Conservation (phyloP, 2,113 vertebrate genomes). For the Vimba vimba region DNA sequence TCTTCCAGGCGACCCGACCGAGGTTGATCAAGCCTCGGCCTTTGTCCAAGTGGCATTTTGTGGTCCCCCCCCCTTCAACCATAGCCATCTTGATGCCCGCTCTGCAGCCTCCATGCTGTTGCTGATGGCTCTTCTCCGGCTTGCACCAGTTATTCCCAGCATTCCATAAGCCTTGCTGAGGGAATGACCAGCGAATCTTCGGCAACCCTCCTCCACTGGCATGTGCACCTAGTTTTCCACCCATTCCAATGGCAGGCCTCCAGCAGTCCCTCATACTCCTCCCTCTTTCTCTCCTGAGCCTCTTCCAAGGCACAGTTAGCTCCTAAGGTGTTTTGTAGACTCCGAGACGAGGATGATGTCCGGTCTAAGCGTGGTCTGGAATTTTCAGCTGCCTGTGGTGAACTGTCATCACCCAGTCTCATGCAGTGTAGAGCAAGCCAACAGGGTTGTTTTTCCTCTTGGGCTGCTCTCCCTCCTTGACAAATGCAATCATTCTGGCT, state of each 20-base stretch:
- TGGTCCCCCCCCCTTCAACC: too few species aligned
- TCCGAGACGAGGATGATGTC: not conserved
- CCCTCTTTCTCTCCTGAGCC: not conserved
- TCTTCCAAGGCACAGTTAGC: not conserved
- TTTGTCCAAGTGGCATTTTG: too few species aligned
- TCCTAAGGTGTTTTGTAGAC: not conserved
- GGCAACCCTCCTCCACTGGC: not conserved
- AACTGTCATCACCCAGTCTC: not conserved
- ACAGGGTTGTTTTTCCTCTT: not conserved
- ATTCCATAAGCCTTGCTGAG: not conserved
- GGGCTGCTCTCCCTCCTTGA: not conserved
- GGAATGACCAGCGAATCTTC: not conserved
- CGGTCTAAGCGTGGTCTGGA: not conserved
- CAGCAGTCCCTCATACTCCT: not conserved
- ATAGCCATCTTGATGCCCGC: not conserved
- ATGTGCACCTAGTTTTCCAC: not conserved
- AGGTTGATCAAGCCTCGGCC: too few species aligned
- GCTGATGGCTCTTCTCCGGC: not conserved
- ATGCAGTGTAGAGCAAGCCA: not conserved
- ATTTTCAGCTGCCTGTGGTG: not conserved
- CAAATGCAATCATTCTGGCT: not conserved
- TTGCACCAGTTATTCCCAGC: not conserved
- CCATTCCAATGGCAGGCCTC: not conserved
- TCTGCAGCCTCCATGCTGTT: not conserved
- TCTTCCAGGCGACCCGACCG: too few species aligned